Evolutionary conservation across 2,888 invertebrate genomes (phyloP), one percentile per base, ranked within the genome.

Genomic region (Lutraria lutraria): DNA sequence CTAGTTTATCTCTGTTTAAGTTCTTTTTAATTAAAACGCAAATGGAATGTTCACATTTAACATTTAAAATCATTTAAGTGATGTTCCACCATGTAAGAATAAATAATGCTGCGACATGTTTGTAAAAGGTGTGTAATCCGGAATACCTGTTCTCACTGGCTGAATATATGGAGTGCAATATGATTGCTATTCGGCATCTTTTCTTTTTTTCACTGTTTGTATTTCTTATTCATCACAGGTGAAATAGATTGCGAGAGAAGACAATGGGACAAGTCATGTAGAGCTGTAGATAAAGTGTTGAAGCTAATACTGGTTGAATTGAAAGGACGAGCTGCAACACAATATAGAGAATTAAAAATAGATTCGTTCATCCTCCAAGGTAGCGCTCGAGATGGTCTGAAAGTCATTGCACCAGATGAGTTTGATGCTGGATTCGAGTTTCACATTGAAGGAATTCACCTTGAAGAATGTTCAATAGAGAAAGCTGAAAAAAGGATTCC

Each of bases 331-430:
- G 89, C 91, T 25, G 19, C 81, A 21, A 29, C 15, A 10, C 16
- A 81, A 0, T 91, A 83, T 43, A 68, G 88, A 34, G 84, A 84
- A 31, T 83, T 91, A 15, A 25, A 80, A 54, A 84, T 91, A 25
- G 82, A 90, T n/a, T 76, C 83, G 4, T 92, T 88, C 52, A 83
- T 90, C 2, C 89, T 88, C 4, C 91, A 93, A 81, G 93, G 91
- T n/a, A 92, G 92, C 43, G 72, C 92, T 29, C 79, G 92, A 31
- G 91, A 93, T 29, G 92, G 93, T 53, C 86, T 93, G 25, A 93
- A 93, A 76, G 88, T 92, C 56, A 76, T 86, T 8, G 56, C 72
- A 16, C 89, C 92, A 0, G 89, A 93, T 54, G 93, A 93, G 72
- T 93, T 92, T 85, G 93, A 93, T 84, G 84, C 84, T 13, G 52